Percentiles rank a stretch among this genome's conserved stretches.
Conservation (phyloP, 2,113 vertebrate species). For the Microcebus tavaratra region DNA sequence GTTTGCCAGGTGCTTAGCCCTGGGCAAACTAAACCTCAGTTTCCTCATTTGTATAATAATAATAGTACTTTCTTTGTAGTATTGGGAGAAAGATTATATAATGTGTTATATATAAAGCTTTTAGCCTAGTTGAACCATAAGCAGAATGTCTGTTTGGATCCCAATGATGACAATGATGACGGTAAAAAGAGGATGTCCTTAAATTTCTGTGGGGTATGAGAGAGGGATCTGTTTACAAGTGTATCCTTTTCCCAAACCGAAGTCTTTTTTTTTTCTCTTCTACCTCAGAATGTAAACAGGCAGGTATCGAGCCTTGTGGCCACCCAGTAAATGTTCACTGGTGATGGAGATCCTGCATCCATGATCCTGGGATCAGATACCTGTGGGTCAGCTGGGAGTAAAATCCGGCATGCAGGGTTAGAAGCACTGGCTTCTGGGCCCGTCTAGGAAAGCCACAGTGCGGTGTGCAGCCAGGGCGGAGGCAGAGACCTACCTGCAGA, state of each 20-base stretch:
- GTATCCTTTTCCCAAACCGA: background rate
- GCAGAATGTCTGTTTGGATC: background rate
- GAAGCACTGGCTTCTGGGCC: background rate
- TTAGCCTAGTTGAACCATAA: background rate
- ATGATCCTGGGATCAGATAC: background rate
- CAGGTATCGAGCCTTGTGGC: background rate
- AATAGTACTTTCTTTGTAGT: background rate
- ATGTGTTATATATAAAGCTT: background rate
- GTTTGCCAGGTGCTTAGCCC: background rate
- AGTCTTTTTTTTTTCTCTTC: background rate
- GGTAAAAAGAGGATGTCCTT: background rate
- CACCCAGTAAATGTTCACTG: background rate
- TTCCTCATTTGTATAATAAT: background rate
- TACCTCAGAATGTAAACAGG: background rate
- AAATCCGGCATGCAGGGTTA: background rate
- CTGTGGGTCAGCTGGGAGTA: background rate
- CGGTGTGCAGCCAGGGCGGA: background rate
- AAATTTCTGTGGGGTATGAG: background rate
- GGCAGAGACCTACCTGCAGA: background rate
- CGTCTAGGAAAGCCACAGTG: background rate
- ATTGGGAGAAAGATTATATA: background rate
- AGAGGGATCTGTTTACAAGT: background rate
- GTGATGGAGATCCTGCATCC: background rate
- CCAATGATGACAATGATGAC: background rate
- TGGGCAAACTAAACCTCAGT: background rate